Conservation (phyloP, 2,888 invertebrate species). For the Chrysotoxum bicinctum region DNA sequence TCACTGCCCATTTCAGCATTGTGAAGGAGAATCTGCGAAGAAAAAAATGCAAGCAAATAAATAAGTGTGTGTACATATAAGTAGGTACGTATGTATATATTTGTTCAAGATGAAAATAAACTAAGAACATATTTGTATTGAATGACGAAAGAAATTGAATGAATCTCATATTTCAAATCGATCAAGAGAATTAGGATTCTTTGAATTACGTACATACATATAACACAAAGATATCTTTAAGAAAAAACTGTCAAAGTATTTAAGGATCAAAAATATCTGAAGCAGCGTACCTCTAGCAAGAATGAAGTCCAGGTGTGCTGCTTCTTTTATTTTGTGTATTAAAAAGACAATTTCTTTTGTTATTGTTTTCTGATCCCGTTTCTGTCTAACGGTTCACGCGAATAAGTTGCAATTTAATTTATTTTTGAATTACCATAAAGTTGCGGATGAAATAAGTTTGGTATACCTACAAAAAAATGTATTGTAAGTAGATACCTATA, state of each 20-base stretch:
- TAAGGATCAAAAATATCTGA: constrained; percentile 34
- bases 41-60: constrained; percentile 33
- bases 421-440: constrained; percentile 43
- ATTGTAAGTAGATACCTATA: no score
- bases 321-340: constrained; percentile 10
- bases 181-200: constrained; percentile 22
- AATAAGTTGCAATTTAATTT: constrained; percentile 40
- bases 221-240: constrained; percentile 14
- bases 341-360: constrained; percentile 13
- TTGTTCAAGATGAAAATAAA: neutral
- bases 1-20: constrained; percentile 81
- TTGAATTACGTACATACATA: constrained; percentile 6
- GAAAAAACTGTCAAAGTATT: constrained; percentile 8
- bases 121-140: constrained; percentile 18
- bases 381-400: constrained; percentile 47
- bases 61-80: neutral
- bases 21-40: constrained; percentile 56
- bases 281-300: neutral
- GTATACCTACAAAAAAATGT: neutral
- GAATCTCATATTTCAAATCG: constrained; percentile 49
- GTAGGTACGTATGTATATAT: neutral
- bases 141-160: neutral
- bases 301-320: constrained; percentile 58
- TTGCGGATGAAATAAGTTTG: constrained; percentile 5
- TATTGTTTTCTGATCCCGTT: constrained; percentile 21